Conservation (phyloP, 2,113 vertebrate genomes). For the Drymodes brunneopygia region DNA sequence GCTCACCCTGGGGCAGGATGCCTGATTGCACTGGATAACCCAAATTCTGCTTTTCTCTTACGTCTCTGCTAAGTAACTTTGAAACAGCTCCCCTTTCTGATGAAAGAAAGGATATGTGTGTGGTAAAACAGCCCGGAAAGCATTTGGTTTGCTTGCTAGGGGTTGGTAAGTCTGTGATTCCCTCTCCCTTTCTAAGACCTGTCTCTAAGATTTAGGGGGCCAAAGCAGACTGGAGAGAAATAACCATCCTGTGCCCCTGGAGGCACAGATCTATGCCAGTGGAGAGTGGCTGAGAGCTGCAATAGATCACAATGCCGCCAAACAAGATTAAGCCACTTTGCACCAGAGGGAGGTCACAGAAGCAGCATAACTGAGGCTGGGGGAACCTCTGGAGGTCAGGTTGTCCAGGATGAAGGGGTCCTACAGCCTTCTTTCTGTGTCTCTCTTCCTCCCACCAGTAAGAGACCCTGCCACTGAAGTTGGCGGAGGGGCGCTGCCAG, state of each 20-base stretch:
- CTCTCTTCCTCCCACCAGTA: neutral
- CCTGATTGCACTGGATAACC: neutral
- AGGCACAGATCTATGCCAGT: neutral
- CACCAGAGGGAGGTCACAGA: neutral
- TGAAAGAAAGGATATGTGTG: neutral
- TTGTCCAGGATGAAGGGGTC: neutral
- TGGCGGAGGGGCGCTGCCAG: rapidly evolving
- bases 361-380: neutral
- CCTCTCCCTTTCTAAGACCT: neutral
- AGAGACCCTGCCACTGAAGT: neutral
- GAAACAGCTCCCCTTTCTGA: neutral
- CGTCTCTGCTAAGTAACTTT: neutral
- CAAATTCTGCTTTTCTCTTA: neutral
- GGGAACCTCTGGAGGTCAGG: neutral
- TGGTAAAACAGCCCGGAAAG: neutral
- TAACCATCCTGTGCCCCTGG: neutral
- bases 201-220: neutral
- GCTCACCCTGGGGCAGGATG: neutral
- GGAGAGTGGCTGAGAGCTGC: neutral
- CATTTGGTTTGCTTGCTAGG: rapidly evolving
- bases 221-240: neutral
- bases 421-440: rapidly evolving
- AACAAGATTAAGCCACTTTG: neutral
- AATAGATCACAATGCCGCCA: neutral
- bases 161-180: neutral